These are phyloP conservation scores for Botia almorhae DNA, from an alignment of 2,797 vertebrate genomes.

Conservation along the genomic window DNA sequence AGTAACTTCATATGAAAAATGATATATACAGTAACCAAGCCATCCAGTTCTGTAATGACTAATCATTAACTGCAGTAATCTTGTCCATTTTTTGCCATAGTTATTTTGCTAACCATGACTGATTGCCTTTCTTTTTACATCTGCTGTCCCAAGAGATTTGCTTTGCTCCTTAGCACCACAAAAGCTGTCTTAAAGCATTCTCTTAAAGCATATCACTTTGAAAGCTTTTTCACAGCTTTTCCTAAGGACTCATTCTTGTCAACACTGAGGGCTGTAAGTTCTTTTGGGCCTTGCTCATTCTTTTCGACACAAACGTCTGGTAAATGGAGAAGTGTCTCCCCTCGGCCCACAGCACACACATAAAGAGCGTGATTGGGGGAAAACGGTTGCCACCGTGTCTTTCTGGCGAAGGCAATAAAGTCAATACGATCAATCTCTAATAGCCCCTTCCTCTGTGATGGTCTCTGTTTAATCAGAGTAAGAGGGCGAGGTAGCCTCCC, in stretches of 20 bases:
- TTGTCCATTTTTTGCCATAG: neutral
- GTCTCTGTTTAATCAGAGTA: slow-evolving; percentile 82
- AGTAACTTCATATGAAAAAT: neutral
- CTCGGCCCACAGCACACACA: slow-evolving; percentile 38
- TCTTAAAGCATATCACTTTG: slow-evolving; percentile 33
- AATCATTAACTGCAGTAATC: neutral
- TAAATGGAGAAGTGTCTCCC: slow-evolving; percentile 34
- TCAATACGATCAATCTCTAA: slow-evolving; percentile 77
- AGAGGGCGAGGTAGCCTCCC: slow-evolving; percentile 71
- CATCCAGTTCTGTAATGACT: neutral
- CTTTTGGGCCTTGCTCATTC: slow-evolving; percentile 21
- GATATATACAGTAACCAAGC: neutral
- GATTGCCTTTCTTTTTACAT: neutral
- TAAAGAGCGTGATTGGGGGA: slow-evolving; percentile 43
- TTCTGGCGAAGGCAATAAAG: slow-evolving; percentile 66
- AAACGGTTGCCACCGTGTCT: slow-evolving; percentile 54
- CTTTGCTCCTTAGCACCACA: slow-evolving; percentile 28
- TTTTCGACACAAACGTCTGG: slow-evolving; percentile 15
- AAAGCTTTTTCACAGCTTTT: slow-evolving; percentile 45
- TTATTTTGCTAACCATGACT: slow-evolving; percentile 1
- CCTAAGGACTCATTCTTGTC: neutral
- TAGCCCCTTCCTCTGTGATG: slow-evolving; percentile 72
- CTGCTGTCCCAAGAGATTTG: neutral
- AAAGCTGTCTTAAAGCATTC: slow-evolving; percentile 14
- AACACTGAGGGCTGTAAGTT: neutral